A percentile compares a stretch with the other conserved stretches of the same genome.
Conservation (phyloP, 92 coral and sea anemone species). For the Pocillopora meandrina region DNA sequence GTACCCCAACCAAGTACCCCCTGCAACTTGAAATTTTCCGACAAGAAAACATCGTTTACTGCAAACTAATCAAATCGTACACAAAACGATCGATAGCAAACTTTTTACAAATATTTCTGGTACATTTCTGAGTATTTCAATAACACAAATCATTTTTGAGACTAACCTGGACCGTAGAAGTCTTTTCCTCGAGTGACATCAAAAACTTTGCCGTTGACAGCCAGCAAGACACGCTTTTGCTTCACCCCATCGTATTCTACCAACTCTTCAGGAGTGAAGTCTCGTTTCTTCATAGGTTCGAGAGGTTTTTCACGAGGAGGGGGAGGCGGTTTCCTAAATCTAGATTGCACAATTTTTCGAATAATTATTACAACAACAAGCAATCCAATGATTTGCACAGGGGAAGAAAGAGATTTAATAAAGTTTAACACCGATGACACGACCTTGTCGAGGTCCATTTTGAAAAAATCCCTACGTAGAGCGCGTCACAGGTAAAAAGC, state of each 20-base stretch:
- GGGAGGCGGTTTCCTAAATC: slow-evolving; percentile 70
- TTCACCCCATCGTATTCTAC: slow-evolving; percentile 90
- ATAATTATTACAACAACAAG: slow-evolving; percentile 71
- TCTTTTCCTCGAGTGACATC: slow-evolving; percentile 98
- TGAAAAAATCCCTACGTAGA: slow-evolving; percentile 5
- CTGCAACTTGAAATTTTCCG: no score
- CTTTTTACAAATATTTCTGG: background rate
- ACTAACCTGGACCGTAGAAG: slow-evolving; percentile 98
- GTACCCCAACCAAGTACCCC: no score
- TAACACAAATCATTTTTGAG: background rate
- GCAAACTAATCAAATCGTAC: no score
- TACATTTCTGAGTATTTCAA: background rate
- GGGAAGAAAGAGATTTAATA: slow-evolving; percentile 91
- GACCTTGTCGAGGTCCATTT: slow-evolving; percentile 75
- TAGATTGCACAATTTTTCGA: slow-evolving; percentile 80
- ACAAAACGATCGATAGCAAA: no score
- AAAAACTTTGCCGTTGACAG: slow-evolving; percentile 94
- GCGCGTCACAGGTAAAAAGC: slow-evolving; percentile 16
- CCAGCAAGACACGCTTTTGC: slow-evolving; percentile 83
- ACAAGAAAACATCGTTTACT: no score
- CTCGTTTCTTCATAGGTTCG: slow-evolving; percentile 97
- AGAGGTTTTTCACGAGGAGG: slow-evolving; percentile 78
- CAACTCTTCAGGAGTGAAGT: slow-evolving; percentile 88
- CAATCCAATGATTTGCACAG: slow-evolving; percentile 87
- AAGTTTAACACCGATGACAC: slow-evolving; percentile 69